phyloP scores from a whole-genome alignment of 92 coral and sea anemone genomes.

The Zoanthus solanderi region DNA sequence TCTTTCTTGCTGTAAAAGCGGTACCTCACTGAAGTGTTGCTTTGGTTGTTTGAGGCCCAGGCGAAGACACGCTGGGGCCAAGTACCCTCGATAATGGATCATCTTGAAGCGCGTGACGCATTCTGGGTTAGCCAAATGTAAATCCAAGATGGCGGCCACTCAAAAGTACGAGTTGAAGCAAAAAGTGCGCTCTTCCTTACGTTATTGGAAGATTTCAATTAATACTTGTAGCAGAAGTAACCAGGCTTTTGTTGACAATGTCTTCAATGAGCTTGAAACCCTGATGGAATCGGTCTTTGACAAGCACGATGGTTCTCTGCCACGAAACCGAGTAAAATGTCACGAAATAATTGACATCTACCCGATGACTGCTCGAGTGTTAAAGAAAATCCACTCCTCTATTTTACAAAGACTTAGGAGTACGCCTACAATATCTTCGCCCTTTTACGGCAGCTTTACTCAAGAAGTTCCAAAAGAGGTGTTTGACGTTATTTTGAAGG shows the following conservation, averaged over 20 bases:
- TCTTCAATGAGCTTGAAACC: conserved; percentile 26
- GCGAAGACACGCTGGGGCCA: conserved; percentile 18
- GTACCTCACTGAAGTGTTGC: background rate
- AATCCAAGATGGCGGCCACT: conserved; percentile 36
- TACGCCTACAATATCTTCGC: conserved; percentile 50
- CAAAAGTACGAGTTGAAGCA: conserved; percentile 29
- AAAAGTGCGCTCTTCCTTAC: conserved; percentile 24
- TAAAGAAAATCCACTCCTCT: conserved; percentile 26
- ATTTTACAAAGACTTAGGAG: conserved; percentile 43
- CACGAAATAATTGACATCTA: conserved; percentile 43
- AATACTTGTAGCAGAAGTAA: conserved; percentile 19
- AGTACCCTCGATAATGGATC: conserved; percentile 29
- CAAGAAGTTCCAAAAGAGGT: conserved; percentile 53
- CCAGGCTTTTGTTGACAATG: conserved; percentile 29
- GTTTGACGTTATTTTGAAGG: conserved; percentile 41
- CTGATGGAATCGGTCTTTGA: conserved; percentile 33
- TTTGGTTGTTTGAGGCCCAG: background rate
- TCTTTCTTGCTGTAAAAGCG: too few relatives aligned
- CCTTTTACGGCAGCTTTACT: conserved; percentile 39
- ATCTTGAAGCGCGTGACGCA: conserved; percentile 21
- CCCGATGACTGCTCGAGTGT: conserved; percentile 44
- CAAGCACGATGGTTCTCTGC: conserved; percentile 28
- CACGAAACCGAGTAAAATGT: conserved; percentile 38
- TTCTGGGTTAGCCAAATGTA: conserved; percentile 32
- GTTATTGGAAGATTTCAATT: conserved; percentile 25